Evolutionary conservation across 1,140 invertebrate species (phyloP).

Genomic region (Ganaspis sp.): DNA sequence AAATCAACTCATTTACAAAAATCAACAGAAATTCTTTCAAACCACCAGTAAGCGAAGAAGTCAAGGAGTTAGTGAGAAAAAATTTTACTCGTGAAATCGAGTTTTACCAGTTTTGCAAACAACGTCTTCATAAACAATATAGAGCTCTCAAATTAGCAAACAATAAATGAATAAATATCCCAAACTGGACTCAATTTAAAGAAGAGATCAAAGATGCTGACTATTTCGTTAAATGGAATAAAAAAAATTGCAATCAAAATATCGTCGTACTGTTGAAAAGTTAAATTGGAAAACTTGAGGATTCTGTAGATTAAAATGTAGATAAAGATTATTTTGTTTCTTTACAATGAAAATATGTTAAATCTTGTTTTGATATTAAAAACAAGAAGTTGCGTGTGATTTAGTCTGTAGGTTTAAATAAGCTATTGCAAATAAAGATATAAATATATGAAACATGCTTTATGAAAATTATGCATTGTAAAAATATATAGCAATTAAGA

Average conservation of each 20-base stretch:
- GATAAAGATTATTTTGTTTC: background rate
- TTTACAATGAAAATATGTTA: background rate
- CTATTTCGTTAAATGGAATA: too few relatives aligned
- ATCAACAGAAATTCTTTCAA: conserved; percentile 93
- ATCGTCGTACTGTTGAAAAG: background rate
- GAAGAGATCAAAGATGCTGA: background rate
- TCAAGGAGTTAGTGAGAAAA: conserved; percentile 89
- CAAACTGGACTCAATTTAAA: background rate
- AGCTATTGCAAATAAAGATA: background rate
- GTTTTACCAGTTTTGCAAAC: conserved; percentile 93
- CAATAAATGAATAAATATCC: background rate
- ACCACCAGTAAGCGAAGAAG: conserved; percentile 88
- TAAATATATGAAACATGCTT: background rate
- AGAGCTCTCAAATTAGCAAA: conserved; percentile 79
- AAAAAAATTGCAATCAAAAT: background rate
- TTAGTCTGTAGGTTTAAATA: background rate
- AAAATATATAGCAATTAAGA: background rate
- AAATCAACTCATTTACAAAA: conserved; percentile 84
- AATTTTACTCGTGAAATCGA: conserved; percentile 94
- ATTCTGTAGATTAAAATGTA: background rate
- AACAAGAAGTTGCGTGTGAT: conserved; percentile 16
- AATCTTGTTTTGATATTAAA: background rate
- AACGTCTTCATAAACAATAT: conserved; percentile 88
- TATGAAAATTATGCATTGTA: conserved; percentile 1
- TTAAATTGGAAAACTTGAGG: background rate